phyloP scores from a whole-genome alignment of 2,888 invertebrate genomes.

The Netelia virgata region DNA sequence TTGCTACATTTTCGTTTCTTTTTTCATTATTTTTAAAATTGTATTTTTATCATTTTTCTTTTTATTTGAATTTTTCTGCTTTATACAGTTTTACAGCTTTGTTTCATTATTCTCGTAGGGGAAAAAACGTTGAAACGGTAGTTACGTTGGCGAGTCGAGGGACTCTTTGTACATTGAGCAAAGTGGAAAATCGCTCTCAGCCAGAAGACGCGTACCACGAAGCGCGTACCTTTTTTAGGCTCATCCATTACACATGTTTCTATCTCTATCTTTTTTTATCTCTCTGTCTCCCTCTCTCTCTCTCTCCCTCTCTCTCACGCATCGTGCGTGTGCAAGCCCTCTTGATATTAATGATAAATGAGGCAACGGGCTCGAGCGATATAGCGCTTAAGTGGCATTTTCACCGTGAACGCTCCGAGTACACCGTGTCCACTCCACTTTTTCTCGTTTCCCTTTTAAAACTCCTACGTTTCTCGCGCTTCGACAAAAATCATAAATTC shows the following conservation, averaged over 20 bases:
- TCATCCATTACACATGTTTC: slow-evolving; percentile 36
- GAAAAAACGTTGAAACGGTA: neutral
- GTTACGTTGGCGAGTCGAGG: slow-evolving; percentile 2
- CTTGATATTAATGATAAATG: slow-evolving; percentile 57
- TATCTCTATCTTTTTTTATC: neutral
- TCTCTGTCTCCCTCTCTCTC: neutral
- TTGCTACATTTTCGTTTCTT: too few species aligned
- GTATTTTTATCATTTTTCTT: too few species aligned
- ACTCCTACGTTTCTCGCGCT: neutral
- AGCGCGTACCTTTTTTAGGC: slow-evolving; percentile 23
- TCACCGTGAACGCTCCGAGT: slow-evolving; percentile 19
- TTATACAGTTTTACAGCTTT: neutral
- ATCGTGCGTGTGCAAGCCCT: slow-evolving; percentile 23
- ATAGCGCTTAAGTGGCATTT: slow-evolving; percentile 37
- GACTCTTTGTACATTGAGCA: slow-evolving; percentile 53
- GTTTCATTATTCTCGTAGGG: neutral
- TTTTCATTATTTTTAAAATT: too few species aligned
- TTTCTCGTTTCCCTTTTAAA: slow-evolving; percentile 16
- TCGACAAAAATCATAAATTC: neutral
- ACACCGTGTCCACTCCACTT: slow-evolving; percentile 10
- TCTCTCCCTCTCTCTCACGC: neutral
- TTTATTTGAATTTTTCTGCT: too few species aligned
- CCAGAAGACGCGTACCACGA: slow-evolving; percentile 37
- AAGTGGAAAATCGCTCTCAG: slow-evolving; percentile 62
- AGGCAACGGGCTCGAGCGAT: slow-evolving; percentile 40